A percentile compares a stretch with the other conserved stretches of the same genome.
These are phyloP conservation scores for Mythimna loreyi DNA, from an alignment of 2,888 invertebrate species.

Conservation along the genomic window DNA sequence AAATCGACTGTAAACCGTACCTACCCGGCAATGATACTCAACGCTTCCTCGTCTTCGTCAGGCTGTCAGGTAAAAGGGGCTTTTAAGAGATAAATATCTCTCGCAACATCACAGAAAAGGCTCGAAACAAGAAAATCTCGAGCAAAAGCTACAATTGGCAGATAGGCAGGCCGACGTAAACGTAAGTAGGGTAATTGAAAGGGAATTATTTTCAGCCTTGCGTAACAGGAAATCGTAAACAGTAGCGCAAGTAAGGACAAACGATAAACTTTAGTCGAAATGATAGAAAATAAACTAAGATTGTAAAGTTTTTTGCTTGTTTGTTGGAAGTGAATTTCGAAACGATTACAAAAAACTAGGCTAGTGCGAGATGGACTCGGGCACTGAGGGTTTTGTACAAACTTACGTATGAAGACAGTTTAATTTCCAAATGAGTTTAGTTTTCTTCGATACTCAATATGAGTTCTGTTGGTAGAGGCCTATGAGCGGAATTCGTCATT, in stretches of 20 bases:
- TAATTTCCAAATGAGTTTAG: no score
- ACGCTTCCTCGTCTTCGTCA: slow-evolving; percentile 23
- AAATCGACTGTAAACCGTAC: slow-evolving; percentile 23
- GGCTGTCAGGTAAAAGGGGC: slow-evolving; percentile 50
- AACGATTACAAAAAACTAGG: no score
- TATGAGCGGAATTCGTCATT: no score
- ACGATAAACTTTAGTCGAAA: no score
- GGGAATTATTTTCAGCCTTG: slow-evolving; percentile 68
- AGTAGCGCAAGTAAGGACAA: slow-evolving; percentile 10
- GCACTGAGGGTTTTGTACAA: no score
- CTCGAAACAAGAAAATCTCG: slow-evolving; percentile 61
- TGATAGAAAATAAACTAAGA: no score
- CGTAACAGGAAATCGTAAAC: slow-evolving; percentile 30
- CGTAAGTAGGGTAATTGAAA: slow-evolving; percentile 72
- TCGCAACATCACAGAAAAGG: slow-evolving; percentile 50
- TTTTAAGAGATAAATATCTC: slow-evolving; percentile 55
- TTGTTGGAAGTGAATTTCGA: no score
- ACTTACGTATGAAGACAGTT: no score
- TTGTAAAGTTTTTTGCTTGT: no score
- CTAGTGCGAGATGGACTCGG: no score
- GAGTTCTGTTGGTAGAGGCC: no score
- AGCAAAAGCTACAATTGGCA: slow-evolving; percentile 64
- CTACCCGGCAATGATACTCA: slow-evolving; percentile 19
- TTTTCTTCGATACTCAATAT: no score
- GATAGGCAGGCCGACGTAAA: slow-evolving; percentile 64